Evolutionary conservation across 2,888 invertebrate genomes (phyloP), one percentile per base, ranked within the genome.

Genomic region (Lithophane socia): DNA sequence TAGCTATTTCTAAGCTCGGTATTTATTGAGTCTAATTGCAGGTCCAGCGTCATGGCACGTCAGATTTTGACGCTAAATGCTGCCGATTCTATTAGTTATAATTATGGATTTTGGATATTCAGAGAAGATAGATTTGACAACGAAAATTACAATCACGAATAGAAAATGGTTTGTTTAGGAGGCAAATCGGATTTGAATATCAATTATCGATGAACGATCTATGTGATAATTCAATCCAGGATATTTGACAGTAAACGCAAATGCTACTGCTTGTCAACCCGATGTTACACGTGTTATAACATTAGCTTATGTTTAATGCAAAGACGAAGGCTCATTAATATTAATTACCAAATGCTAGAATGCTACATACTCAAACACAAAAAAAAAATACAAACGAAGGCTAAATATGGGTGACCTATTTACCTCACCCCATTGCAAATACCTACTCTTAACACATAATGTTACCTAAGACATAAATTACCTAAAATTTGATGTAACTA

Each of bases 401-500:
- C 42, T 10, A 75, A 73, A 80, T 82, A 75, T 76, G 69, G 73
- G 75, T 86, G 76, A 78, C 77, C 77, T 58, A 80, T 82, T 86
- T 84, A 80, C 71, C 60, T 73, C 67, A 68, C 42, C 69, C 65
- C 42, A 49, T 75, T 52, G 58, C 37, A 72, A 77, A 74, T 77
- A 77, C 29, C 65, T 63, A 75, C 42, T 42, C 47, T 47, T 7
- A 24, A 49, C 77, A 60, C 66, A 66, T 58, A 72, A 77, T 66
- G 80, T 82, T 72, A 74, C 82, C 67, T 71, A 75, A 75, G 66
- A 75, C 37, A 75, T 72, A 75, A 78, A 85, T 76, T 75, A 83
- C 75, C 86, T 67, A 83, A 86, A 87, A 83, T 67, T 79, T 79
- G 77, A 80, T 77, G 78, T 64, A 79, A 75, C 75, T 64, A 69